These are phyloP conservation scores for Macaca nemestrina DNA, from an alignment of 2,113 vertebrate genomes.

Conservation along the genomic window DNA sequence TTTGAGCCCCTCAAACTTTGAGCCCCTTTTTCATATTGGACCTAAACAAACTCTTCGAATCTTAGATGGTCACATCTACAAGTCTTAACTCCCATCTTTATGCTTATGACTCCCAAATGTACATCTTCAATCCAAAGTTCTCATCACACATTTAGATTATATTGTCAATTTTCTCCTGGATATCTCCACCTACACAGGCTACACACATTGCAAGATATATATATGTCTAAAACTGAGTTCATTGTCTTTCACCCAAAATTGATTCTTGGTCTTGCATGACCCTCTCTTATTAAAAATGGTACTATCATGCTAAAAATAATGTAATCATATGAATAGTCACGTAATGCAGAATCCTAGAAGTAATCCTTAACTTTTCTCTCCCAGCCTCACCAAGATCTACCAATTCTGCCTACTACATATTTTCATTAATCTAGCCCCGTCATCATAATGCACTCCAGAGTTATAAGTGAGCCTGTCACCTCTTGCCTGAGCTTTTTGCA, in stretches of 20 bases:
- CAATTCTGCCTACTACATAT: neutral
- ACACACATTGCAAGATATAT: neutral
- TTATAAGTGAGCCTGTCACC: neutral
- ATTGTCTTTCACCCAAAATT: neutral
- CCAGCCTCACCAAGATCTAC: neutral
- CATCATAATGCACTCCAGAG: neutral
- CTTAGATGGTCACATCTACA: neutral
- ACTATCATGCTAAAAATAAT: neutral
- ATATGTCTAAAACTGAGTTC: neutral
- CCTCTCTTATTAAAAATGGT: conserved; percentile 31
- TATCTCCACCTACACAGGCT: neutral
- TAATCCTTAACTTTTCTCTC: conserved; percentile 25
- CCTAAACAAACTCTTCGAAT: neutral
- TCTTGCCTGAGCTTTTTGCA: neutral
- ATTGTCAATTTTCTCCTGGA: neutral
- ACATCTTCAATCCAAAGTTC: neutral
- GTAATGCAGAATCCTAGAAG: neutral
- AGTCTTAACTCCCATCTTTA: conserved; percentile 21
- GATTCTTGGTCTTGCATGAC: neutral
- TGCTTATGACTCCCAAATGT: neutral
- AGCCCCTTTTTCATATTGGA: neutral
- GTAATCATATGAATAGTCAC: neutral
- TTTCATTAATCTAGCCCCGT: neutral
- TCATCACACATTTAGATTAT: neutral
- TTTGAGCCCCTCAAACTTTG: neutral